Evolutionary conservation across 2,888 invertebrate genomes (phyloP), one percentile per base, ranked within the genome.

Genomic region (Metellina segmentata): DNA sequence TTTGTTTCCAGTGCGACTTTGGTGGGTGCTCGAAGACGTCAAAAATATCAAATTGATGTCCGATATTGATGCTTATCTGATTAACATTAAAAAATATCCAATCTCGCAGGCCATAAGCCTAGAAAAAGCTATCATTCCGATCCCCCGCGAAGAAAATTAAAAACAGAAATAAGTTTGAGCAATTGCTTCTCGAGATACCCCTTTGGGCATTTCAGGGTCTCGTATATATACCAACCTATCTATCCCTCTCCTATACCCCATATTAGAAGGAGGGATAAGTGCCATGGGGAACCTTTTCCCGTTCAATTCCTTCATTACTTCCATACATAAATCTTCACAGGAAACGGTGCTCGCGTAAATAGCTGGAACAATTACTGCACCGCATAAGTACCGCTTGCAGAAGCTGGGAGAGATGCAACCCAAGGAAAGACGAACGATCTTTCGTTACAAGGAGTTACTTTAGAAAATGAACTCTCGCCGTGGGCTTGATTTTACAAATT

Each of bases 401-500:
- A 34, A 77, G 1, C 49, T 51, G 16, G 49, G 61, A 9, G 48
- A 13, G 19, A n/a, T 69, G n/a, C 49, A n/a, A 19, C 34, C 49
- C 1, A 19, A 13, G 20, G 51, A 69, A 86, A 91, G 91, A 91
- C 85, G 82, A 82, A 91, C 91, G 91, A 91, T 82, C 91, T 87
- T 83, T 87, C 82, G 89, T 90, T 90, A 85, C 77, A 71, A 79
- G 77, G 91, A 87, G 91, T 91, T 91, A 91, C 91, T 91, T 87
- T 87, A 91, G 91, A 83, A 87, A 91, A 91, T 91, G 91, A 91
- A 87, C 87, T 53, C 82, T 61, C 48, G 7, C 77, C 34, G 34
- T 7, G n/a, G 85, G 75, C 82, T 71, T 87, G 91, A 91, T 91
- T 91, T 91, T 86, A 82, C 91, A 87, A 91, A 91, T 91, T 91